Percentiles rank a stretch among this genome's conserved stretches.
phyloP scores from a whole-genome alignment of 2,797 vertebrate species.

The Sebastes goodei region DNA sequence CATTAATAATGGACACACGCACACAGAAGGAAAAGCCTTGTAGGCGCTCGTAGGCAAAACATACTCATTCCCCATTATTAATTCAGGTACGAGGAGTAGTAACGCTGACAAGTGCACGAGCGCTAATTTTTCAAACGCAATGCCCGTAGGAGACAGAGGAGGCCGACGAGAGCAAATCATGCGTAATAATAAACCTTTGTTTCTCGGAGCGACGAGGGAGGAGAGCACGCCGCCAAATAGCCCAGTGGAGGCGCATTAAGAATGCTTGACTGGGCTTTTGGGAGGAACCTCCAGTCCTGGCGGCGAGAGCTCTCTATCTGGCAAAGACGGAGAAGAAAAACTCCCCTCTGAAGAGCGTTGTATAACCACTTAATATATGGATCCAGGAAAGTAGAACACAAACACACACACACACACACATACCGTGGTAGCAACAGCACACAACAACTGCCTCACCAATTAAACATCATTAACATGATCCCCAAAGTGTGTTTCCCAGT shows the following conservation, averaged over 20 bases:
- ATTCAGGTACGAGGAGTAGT: constrained; percentile 62
- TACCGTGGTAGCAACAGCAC: constrained; percentile 12
- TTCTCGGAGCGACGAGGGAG: constrained; percentile 54
- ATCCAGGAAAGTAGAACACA: constrained; percentile 38
- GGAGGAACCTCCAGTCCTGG: constrained; percentile 49
- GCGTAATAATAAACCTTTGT: constrained; percentile 72
- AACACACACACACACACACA: constrained; percentile 7
- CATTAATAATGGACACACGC: constrained; percentile 57
- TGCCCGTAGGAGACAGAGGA: constrained; percentile 57
- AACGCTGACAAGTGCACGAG: constrained; percentile 38
- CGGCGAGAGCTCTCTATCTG: constrained; percentile 34
- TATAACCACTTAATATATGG: constrained; percentile 49
- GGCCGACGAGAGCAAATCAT: constrained; percentile 67
- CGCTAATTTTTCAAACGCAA: constrained; percentile 60
- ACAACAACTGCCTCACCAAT: constrained; percentile 58
- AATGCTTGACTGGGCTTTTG: constrained; percentile 57
- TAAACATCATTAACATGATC: constrained; percentile 69
- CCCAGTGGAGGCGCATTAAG: constrained; percentile 53
- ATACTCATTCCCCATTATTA: constrained; percentile 62
- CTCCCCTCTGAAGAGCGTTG: constrained; percentile 25
- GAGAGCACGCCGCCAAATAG: constrained; percentile 25
- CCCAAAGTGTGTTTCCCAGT: constrained; percentile 49
- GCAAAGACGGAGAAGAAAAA: constrained; percentile 32
- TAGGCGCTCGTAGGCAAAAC: constrained; percentile 47
- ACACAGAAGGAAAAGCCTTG: constrained; percentile 10